Evolutionary conservation across 2,888 invertebrate species (phyloP).

Genomic region (Cheilosia scutellata): DNA sequence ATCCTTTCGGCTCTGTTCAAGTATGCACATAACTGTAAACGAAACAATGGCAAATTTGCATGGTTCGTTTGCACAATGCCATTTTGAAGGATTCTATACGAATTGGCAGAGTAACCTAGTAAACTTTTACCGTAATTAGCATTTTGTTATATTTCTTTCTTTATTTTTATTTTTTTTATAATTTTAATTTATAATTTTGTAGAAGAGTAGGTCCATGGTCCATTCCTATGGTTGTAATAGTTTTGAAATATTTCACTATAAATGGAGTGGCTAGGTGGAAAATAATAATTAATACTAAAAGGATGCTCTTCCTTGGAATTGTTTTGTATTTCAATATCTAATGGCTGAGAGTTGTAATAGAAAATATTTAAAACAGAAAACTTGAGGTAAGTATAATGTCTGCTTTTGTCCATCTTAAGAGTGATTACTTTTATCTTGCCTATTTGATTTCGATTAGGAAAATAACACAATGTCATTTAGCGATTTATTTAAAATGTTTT

Average conservation of each 20-base stretch:
- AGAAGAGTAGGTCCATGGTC: no score
- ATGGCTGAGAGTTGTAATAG: neutral
- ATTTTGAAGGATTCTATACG: constrained; percentile 29
- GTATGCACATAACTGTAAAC: constrained; percentile 44
- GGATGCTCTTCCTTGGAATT: constrained; percentile 33
- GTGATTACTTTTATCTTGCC: no score
- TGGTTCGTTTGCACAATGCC: constrained; percentile 50
- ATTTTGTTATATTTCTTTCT: constrained; percentile 13
- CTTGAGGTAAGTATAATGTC: no score
- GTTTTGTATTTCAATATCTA: neutral
- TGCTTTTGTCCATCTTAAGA: no score
- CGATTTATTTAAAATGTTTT: no score
- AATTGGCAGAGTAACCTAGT: constrained; percentile 54
- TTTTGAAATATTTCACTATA: constrained; percentile 39
- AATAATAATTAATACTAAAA: constrained; percentile 56
- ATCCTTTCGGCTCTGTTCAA: constrained; percentile 60
- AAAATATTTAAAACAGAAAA: no score
- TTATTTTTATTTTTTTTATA: constrained; percentile 9
- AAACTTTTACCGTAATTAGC: constrained; percentile 56
- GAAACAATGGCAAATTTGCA: constrained; percentile 61
- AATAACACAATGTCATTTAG: no score
- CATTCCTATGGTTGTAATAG: neutral
- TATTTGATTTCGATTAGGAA: no score
- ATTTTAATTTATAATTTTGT: constrained; percentile 1
- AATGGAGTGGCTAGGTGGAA: constrained; percentile 35